Percentiles rank a stretch among this genome's conserved stretches.
These are phyloP conservation scores for Stigmatopora nigra DNA, from an alignment of 2,113 vertebrate species.

Conservation along the genomic window DNA sequence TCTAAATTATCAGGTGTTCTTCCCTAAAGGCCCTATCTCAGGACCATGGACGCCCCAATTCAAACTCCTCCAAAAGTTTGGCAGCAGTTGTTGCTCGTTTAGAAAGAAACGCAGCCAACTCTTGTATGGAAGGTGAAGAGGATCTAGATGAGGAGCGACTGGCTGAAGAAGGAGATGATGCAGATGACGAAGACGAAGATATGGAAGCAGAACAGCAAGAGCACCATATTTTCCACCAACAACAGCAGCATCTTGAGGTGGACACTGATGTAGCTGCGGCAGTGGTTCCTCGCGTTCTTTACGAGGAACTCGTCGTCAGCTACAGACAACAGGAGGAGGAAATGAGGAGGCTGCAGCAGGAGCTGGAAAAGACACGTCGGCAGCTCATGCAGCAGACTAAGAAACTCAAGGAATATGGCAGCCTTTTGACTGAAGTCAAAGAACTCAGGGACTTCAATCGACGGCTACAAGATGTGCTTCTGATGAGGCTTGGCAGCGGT, in stretches of 20 bases:
- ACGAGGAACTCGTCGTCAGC: conserved; percentile 93
- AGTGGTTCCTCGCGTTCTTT: conserved; percentile 86
- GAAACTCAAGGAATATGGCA: conserved; percentile 96
- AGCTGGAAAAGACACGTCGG: conserved; percentile 90
- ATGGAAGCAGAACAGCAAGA: conserved; percentile 61
- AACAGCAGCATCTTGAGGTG: conserved; percentile 56
- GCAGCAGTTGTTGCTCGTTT: conserved; percentile 95
- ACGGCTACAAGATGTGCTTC: conserved; percentile 93
- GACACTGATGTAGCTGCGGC: conserved; percentile 70
- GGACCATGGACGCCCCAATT: conserved; percentile 65
- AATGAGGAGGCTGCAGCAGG: conserved; percentile 93
- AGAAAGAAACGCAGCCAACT: conserved; percentile 74
- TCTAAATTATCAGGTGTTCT: conserved; percentile 9
- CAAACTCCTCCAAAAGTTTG: conserved; percentile 81
- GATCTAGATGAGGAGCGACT: conserved; percentile 67
- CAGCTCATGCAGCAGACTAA: conserved; percentile 97
- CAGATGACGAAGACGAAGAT: conserved; percentile 66
- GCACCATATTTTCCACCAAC: conserved; percentile 47
- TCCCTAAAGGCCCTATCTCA: conserved; percentile 54
- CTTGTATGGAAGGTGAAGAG: conserved; percentile 71
- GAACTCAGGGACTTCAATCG: conserved; percentile 98
- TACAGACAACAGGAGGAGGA: conserved; percentile 97
- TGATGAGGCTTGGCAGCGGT: conserved; percentile 95
- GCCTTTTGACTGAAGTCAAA: conserved; percentile 93
- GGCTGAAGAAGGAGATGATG: conserved; percentile 66